Base-by-base conservation (phyloP, 1,140 invertebrate genomes). In the Nymphalis io region DNA sequence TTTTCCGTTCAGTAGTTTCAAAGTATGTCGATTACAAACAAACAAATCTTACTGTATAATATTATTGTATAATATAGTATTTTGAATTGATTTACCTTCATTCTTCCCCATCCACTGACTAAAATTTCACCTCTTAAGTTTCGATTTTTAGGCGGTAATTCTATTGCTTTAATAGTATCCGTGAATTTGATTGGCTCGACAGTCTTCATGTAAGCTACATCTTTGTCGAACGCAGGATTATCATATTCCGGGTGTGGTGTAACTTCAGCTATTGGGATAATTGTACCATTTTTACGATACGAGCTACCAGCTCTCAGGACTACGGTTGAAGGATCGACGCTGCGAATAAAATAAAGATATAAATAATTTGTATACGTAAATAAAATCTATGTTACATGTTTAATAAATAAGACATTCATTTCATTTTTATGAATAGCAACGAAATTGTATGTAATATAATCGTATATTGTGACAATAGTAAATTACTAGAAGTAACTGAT, bases 151-250 rank as follows among this genome's bases (percentile, higher is more conserved):
- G 71, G 58, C 6, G 89, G 76, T 18, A 91, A 67, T 1, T 61
- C 38, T 1, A 91, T 82, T 0, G 88, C 81, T 44, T 84, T 81
- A 5, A 85, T 83, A 0, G 71, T 77, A 0, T 85, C 81, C 21
- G 61, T 76, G 51, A 90, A 91, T 42, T 82, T 44, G 11, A 91
- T 86, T 0, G 84, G 80, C 8, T 84, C 70, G 0, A 64, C 80
- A 0, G 89, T 91, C 64, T 89, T 89, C 68, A 95, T 82, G 12
- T 94, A 79, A 4, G 93, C 93, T 1, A 95, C 93, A 66, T 95
- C 94, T 69, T 94, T 93, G 60, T 93, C 89, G 51, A 93, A 93
- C 0, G 82, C 84, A 3, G 89, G 90, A 27, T 82, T 70, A 39
- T 92, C 81, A 74, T 93, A 94, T 11, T 89, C 75, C 0, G 88